A percentile compares a stretch with the other conserved stretches of the same genome.
Evolutionary conservation across 2,888 invertebrate species (phyloP).

Genomic region (Apoderus coryli): DNA sequence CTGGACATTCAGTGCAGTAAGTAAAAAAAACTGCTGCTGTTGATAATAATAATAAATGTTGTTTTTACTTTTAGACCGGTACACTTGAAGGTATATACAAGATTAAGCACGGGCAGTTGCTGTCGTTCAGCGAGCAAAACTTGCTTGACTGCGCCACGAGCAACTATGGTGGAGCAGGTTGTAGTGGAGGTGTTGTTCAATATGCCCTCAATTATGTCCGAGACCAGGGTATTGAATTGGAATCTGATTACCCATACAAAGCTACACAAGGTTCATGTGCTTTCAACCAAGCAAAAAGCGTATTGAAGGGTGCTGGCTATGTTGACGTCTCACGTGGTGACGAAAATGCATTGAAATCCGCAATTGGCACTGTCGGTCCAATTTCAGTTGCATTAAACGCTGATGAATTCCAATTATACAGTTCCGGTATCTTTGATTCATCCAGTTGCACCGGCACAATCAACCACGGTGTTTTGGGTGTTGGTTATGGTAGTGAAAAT

Average conservation of each 20-base stretch:
- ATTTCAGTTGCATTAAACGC: conserved; percentile 17
- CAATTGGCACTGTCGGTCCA: conserved; percentile 16
- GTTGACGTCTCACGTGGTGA: conserved; percentile 42
- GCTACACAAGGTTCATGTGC: conserved; percentile 42
- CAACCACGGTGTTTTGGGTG: conserved; percentile 75
- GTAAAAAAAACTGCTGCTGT: too few relatives aligned
- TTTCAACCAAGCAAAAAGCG: conserved; percentile 48
- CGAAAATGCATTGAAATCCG: conserved; percentile 14
- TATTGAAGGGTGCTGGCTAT: conserved; percentile 67
- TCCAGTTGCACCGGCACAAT: conserved; percentile 53
- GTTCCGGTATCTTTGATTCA: conserved; percentile 36
- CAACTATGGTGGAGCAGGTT: conserved; percentile 13
- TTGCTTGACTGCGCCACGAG: conserved; percentile 17
- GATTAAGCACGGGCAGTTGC: conserved; percentile 14
- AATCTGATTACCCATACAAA: conserved; percentile 18
- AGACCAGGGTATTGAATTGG: conserved; percentile 16
- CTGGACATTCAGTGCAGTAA: conserved; percentile 19
- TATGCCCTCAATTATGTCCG: conserved; percentile 17
- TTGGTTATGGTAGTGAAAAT: conserved; percentile 66
- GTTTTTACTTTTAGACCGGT: conserved; percentile 14
- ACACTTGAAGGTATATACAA: conserved; percentile 15
- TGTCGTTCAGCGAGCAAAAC: conserved; percentile 17
- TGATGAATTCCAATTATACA: conserved; percentile 13
- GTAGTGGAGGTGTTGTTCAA: conserved; percentile 15
- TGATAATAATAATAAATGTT: too few relatives aligned